Evolutionary conservation across 2,797 vertebrate genomes (phyloP).

Genomic region (Poecilia gillii): DNA sequence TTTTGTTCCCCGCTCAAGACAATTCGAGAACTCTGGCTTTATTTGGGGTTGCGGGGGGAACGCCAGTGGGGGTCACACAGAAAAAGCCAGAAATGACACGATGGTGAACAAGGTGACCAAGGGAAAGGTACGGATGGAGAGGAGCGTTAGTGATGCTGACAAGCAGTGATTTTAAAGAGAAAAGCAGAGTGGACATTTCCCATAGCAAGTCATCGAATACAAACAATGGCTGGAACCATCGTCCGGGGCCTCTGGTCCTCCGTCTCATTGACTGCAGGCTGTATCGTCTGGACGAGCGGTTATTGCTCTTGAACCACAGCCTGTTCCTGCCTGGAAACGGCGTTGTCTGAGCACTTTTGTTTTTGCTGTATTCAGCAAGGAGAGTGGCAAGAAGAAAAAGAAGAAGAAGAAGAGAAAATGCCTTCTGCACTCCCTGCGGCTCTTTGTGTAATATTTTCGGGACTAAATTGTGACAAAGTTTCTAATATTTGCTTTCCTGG

Average conservation of each 20-base stretch:
- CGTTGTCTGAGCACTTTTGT: constrained; percentile 27
- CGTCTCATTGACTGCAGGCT: constrained; percentile 60
- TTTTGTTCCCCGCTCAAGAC: constrained; percentile 62
- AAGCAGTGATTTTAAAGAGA: constrained; percentile 65
- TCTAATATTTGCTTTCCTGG: constrained; percentile 21
- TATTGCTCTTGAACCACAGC: constrained; percentile 51
- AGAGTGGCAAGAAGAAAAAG: neutral
- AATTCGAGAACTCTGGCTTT: constrained; percentile 78
- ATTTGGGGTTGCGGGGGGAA: constrained; percentile 67
- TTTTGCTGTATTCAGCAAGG: constrained; percentile 27
- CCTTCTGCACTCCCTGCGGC: constrained; percentile 6
- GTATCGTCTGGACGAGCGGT: constrained; percentile 45
- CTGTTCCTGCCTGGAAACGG: constrained; percentile 38
- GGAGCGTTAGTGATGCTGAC: constrained; percentile 60
- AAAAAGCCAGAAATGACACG: constrained; percentile 63
- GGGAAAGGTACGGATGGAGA: constrained; percentile 50
- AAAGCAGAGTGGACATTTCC: constrained; percentile 74
- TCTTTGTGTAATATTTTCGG: constrained; percentile 5
- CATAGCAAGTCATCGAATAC: constrained; percentile 64
- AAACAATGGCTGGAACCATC: constrained; percentile 65
- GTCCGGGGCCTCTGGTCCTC: constrained; percentile 42
- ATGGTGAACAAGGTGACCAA: constrained; percentile 35
- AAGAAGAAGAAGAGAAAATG: neutral
- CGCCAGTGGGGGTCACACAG: constrained; percentile 70
- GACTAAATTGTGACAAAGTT: neutral